Conservation (phyloP, 1,140 invertebrate species). For the Pissodes strobi region DNA sequence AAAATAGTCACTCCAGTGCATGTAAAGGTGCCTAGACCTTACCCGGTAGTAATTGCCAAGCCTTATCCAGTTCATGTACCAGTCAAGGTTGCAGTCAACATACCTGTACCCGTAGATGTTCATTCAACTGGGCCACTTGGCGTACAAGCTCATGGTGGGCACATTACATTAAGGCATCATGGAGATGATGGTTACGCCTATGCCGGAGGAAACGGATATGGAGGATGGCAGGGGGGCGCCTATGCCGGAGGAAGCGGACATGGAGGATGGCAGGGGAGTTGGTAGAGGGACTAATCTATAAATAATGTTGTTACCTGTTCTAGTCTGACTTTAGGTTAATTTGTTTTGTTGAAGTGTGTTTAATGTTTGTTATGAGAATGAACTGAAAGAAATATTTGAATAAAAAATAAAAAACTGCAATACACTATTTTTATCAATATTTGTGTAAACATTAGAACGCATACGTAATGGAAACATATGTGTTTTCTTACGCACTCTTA, state of each 20-base stretch:
- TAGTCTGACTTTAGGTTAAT: slow-evolving; percentile 11
- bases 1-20: slow-evolving; percentile 52
- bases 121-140: slow-evolving; percentile 27
- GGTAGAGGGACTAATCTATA: neutral
- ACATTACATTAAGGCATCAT: slow-evolving; percentile 22
- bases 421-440: too few relatives aligned
- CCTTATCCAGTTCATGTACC: slow-evolving; percentile 44
- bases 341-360: too few relatives aligned
- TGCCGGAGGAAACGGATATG: neutral
- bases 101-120: slow-evolving; percentile 39
- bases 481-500: too few relatives aligned
- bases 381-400: too few relatives aligned
- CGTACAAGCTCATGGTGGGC: slow-evolving; percentile 7
- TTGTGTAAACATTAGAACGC: too few relatives aligned
- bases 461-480: too few relatives aligned
- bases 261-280: slow-evolving; percentile 3
- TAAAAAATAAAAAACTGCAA: too few relatives aligned
- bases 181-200: neutral
- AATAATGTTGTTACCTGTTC: slow-evolving; percentile 14
- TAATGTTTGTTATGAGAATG: too few relatives aligned
- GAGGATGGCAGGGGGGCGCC: slow-evolving; percentile 1
- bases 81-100: slow-evolving; percentile 40
- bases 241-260: neutral
- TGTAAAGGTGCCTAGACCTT: slow-evolving; percentile 46
- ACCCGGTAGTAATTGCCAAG: slow-evolving; percentile 46